These are phyloP conservation scores for Petrocephalus microphthalmus DNA, from an alignment of 2,113 vertebrate species.

Conservation along the genomic window DNA sequence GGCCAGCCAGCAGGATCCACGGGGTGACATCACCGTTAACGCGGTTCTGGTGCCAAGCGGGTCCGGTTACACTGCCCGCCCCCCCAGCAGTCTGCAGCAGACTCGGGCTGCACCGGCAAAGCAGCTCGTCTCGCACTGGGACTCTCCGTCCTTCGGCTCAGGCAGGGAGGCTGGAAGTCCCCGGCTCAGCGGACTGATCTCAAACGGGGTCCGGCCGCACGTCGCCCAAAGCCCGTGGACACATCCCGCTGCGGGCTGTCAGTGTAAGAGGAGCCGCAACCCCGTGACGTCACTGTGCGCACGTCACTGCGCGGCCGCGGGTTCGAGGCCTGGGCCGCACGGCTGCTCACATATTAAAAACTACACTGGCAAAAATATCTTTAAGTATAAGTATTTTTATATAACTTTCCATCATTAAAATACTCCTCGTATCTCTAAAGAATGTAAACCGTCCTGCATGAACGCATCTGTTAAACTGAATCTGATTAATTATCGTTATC, in stretches of 20 bases:
- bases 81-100: not conserved
- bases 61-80: constrained; percentile 9
- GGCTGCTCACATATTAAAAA: not conserved
- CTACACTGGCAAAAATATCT: not conserved
- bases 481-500: not conserved
- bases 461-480: not conserved
- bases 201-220: not conserved
- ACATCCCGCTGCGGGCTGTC: not conserved
- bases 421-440: not conserved
- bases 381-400: not conserved
- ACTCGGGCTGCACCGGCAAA: not conserved
- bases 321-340: not conserved
- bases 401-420: not conserved
- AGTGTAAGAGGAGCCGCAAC: not conserved
- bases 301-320: not conserved
- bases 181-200: not conserved
- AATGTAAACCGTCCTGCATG: not conserved
- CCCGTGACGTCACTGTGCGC: not conserved
- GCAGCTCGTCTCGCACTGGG: not conserved
- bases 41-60: not conserved
- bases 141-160: not conserved
- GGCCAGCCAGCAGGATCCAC: not conserved
- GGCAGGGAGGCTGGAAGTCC: not conserved
- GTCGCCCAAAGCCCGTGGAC: not conserved
- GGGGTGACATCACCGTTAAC: not conserved